These are phyloP conservation scores for Ephestia elutella DNA, from an alignment of 1,140 invertebrate species.

Conservation along the genomic window DNA sequence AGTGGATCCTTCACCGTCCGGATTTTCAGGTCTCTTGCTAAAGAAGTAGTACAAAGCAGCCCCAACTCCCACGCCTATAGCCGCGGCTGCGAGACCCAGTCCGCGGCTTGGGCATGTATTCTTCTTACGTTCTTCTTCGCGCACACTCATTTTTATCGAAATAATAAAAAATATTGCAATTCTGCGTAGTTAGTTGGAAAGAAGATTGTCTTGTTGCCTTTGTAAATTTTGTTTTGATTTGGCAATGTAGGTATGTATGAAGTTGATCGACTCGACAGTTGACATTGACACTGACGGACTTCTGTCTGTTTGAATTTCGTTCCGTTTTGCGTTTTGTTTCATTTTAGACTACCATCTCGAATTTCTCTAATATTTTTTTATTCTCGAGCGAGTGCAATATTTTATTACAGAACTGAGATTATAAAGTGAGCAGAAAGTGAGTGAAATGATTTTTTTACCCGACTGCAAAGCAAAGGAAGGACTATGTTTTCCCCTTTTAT, in stretches of 20 bases:
- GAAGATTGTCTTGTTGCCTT: background rate
- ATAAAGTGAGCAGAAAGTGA: too few species aligned
- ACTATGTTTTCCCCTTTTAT: too few species aligned
- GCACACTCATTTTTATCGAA: slow-evolving; percentile 46
- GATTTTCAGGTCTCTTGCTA: slow-evolving; percentile 46
- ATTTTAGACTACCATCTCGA: too few species aligned
- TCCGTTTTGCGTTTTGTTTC: too few species aligned
- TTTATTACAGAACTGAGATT: too few species aligned
- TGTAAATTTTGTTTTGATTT: background rate
- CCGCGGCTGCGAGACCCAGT: slow-evolving; percentile 50
- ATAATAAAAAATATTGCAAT: background rate
- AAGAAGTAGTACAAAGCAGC: slow-evolving; percentile 67
- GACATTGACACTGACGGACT: background rate
- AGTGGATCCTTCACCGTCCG: slow-evolving; percentile 43
- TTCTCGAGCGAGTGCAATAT: too few species aligned
- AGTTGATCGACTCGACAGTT: background rate
- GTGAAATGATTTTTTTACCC: too few species aligned
- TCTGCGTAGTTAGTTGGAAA: slow-evolving; percentile 5
- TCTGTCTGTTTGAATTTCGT: too few species aligned
- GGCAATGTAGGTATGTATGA: background rate
- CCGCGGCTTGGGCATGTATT: slow-evolving; percentile 47
- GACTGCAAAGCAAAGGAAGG: too few species aligned
- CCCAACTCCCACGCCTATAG: slow-evolving; percentile 58
- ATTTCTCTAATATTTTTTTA: too few species aligned
- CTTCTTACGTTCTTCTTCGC: slow-evolving; percentile 53